These are phyloP conservation scores for Fratercula arctica DNA, from an alignment of 2,797 vertebrate species.

Conservation along the genomic window DNA sequence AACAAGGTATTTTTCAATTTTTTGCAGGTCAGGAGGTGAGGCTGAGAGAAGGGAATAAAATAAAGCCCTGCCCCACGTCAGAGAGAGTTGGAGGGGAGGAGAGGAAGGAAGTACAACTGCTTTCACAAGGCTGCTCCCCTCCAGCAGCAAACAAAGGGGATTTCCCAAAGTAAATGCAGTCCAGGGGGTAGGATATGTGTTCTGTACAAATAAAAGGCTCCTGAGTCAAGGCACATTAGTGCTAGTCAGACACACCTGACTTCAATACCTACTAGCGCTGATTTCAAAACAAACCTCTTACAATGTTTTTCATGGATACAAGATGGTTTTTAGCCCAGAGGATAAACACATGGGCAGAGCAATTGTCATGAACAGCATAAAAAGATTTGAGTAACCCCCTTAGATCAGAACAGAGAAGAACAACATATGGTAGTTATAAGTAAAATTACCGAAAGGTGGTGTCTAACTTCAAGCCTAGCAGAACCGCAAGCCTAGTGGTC, in stretches of 20 bases:
- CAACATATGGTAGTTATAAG: neutral
- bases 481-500: neutral
- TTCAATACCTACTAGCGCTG: neutral
- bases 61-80: neutral
- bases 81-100: neutral
- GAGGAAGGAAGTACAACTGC: neutral
- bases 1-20: neutral
- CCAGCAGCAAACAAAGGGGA: neutral
- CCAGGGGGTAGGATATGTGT: neutral
- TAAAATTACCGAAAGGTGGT: accelerated
- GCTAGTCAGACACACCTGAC: neutral
- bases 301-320: neutral
- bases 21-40: neutral
- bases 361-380: neutral
- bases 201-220: neutral
- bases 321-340: neutral
- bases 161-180: neutral
- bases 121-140: neutral
- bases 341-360: neutral
- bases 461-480: neutral
- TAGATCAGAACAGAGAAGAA: neutral
- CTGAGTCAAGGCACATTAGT: neutral
- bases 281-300: neutral
- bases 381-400: accelerated
- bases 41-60: neutral